Base-by-base conservation (phyloP, 2,797 vertebrate genomes). In the Tachyglossus aculeatus region DNA sequence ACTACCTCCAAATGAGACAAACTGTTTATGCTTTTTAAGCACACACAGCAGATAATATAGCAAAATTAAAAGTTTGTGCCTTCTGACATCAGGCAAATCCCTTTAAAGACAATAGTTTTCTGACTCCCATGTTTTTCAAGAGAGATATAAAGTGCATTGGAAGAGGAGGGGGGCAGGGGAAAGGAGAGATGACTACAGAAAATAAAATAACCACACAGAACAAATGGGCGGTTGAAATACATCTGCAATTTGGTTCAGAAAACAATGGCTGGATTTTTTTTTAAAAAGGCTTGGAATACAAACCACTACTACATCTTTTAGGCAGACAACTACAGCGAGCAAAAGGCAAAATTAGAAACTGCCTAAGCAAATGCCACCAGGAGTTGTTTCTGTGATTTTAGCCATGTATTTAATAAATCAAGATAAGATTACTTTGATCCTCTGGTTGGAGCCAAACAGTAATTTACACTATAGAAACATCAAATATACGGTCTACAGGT, bases 121-220 rank as follows among this genome's bases (percentile, higher is more conserved):
- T 3, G 55, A 88, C 86, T 85, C 79, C 78, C 79, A 85, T 66
- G 51, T 90, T 90, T 88, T 89, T 87, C 85, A 85, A 90, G 85
- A 92, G 87, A 90, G 81, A 88, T 78, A 88, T 95, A 95, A 96
- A 97, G 95, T 97, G 96, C 95, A 94, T 93, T 89, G 84, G 80
- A 86, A 77, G 74, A 81, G 64, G 79, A 85, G 66, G 53, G 56
- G 69, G 44, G 52, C 21, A 45, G 48, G 60, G 48, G 69, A 64
- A 81, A 70, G n/a, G n/a, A 77, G 68, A 89, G 71, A 84, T 86
- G 81, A 52, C 72, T n/a, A 82, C 1, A 4, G 52, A 27, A 78
- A 22, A 71, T 88, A 82, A 24, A 51, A 62, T 43, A 57, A 72
- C 41, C 53, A 7, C 73, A 60, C 53, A 58, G n/a, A 33, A 47